Conservation (phyloP, 1,140 invertebrate species). For the Cyclina sinensis region DNA sequence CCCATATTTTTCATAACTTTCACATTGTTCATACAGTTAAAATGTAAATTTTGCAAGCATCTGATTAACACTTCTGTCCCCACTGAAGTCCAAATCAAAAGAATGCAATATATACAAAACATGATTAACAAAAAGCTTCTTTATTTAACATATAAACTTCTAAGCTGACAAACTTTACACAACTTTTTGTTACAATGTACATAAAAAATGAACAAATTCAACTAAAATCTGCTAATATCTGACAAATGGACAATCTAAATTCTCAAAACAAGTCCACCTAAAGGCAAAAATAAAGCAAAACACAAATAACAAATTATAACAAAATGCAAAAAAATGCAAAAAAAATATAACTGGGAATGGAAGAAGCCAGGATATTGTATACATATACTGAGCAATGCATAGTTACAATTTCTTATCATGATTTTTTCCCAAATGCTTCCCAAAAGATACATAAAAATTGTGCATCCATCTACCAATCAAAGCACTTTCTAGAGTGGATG, state of each 20-base stretch:
- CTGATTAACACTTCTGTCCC: not conserved
- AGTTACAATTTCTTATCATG: too few species aligned
- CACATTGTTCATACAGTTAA: not conserved
- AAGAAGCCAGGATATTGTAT: not conserved
- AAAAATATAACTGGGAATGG: constrained; percentile 5
- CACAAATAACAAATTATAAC: not conserved
- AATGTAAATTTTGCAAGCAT: not conserved
- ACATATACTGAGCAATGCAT: constrained; percentile 38
- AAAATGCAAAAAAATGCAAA: too few species aligned
- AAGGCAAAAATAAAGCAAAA: not conserved
- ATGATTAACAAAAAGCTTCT: not conserved
- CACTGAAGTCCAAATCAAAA: not conserved
- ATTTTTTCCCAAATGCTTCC: too few species aligned
- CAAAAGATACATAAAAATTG: too few species aligned
- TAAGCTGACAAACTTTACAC: too few species aligned
- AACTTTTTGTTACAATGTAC: too few species aligned
- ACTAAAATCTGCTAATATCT: not conserved
- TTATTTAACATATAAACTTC: not conserved
- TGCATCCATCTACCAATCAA: too few species aligned
- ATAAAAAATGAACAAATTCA: too few species aligned
- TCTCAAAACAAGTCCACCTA: not conserved
- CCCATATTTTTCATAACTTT: not conserved
- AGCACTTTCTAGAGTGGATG: too few species aligned
- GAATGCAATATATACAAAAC: not conserved
- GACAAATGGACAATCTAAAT: not conserved